These are phyloP conservation scores for Nomada ferruginata DNA, from an alignment of 2,888 invertebrate species.

Conservation along the genomic window DNA sequence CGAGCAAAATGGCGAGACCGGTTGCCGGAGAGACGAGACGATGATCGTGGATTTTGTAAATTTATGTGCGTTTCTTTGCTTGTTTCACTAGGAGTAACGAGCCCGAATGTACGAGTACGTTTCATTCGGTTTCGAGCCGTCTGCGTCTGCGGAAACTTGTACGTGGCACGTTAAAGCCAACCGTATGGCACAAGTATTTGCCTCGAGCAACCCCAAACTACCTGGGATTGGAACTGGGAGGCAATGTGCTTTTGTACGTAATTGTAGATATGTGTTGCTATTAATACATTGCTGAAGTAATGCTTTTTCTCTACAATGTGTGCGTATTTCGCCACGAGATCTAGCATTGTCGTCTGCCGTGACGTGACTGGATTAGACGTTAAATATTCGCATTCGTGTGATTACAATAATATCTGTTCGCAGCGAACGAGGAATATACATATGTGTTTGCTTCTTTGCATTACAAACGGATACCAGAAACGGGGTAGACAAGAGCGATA, in stretches of 20 bases:
- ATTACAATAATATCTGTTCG: constrained; percentile 69
- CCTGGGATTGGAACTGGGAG: constrained; percentile 39
- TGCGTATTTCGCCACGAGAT: constrained; percentile 17
- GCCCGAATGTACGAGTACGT: constrained; percentile 26
- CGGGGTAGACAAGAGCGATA: constrained; percentile 49
- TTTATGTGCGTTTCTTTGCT: constrained; percentile 32
- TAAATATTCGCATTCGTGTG: constrained; percentile 66
- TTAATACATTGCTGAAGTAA: not conserved
- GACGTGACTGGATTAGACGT: constrained; percentile 53
- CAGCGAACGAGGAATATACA: constrained; percentile 67
- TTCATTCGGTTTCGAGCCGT: constrained; percentile 52
- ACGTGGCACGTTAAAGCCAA: constrained; percentile 32
- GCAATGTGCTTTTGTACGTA: constrained; percentile 40
- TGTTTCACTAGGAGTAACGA: constrained; percentile 58
- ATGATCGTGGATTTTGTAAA: constrained; percentile 10
- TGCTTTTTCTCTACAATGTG: not conserved
- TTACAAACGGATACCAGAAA: constrained; percentile 50
- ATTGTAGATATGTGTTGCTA: constrained; percentile 13
- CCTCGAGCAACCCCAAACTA: constrained; percentile 17
- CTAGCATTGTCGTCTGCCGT: constrained; percentile 22
- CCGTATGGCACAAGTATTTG: constrained; percentile 17
- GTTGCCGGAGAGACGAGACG: constrained; percentile 3
- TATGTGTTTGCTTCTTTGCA: constrained; percentile 65
- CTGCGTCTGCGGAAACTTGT: constrained; percentile 49
- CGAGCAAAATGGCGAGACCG: not conserved